Conservation (phyloP, 2,797 vertebrate genomes). For the Myotis pilosus region DNA sequence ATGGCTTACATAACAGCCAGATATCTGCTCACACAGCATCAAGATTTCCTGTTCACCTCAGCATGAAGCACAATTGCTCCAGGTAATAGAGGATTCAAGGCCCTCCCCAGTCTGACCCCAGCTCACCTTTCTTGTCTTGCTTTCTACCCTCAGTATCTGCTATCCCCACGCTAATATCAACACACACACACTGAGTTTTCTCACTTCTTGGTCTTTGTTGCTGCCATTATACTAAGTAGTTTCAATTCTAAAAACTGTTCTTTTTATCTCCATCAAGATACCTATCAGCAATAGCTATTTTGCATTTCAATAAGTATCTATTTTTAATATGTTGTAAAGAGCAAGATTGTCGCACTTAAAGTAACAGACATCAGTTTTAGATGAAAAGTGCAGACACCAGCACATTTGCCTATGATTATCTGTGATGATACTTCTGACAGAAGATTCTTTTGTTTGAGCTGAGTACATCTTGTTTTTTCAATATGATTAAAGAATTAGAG, state of each 20-base stretch:
- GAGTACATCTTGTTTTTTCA: background rate
- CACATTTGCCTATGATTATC: background rate
- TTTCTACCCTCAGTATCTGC: background rate
- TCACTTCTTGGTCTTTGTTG: background rate
- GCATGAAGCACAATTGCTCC: background rate
- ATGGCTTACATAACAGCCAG: background rate
- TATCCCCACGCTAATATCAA: background rate
- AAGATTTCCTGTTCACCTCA: background rate
- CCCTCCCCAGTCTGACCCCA: background rate
- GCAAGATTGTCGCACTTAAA: background rate
- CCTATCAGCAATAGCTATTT: background rate
- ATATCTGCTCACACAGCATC: background rate
- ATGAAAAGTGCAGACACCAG: background rate
- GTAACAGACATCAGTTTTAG: conserved; percentile 3
- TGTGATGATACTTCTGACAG: background rate
- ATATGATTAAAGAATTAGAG: background rate
- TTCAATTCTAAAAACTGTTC: background rate
- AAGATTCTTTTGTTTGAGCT: conserved; percentile 23
- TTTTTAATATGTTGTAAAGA: conserved; percentile 10
- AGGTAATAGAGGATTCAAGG: background rate
- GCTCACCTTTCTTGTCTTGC: background rate
- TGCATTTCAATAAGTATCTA: background rate
- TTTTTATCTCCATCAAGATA: background rate
- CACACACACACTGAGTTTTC: background rate
- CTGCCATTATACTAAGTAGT: background rate